Percentiles rank a stretch among this genome's conserved stretches.
Conservation (phyloP, 2,113 vertebrate species). For the Greenwoodochromis staneri region DNA sequence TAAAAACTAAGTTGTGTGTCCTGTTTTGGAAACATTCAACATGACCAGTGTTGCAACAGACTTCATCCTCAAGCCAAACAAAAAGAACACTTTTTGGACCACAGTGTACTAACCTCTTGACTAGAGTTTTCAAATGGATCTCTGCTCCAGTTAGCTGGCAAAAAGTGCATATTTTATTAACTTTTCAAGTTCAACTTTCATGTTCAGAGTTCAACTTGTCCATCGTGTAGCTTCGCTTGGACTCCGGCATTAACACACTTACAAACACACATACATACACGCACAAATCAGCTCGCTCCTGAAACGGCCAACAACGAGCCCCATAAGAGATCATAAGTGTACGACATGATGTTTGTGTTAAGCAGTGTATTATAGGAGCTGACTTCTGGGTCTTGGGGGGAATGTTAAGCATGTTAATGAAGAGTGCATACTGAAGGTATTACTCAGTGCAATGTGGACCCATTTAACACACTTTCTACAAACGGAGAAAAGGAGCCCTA, state of each 20-base stretch:
- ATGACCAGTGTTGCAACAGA: constrained; percentile 21
- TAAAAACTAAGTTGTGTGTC: not conserved
- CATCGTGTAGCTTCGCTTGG: not conserved
- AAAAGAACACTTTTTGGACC: not conserved
- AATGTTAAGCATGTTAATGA: constrained; percentile 61
- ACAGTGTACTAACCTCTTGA: not conserved
- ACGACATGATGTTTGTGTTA: constrained; percentile 58
- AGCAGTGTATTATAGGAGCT: constrained; percentile 40
- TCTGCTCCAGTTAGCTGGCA: not conserved
- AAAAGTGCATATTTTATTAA: not conserved
- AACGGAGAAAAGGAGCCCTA: not conserved
- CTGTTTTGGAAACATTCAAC: not conserved
- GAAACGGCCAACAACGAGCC: constrained; percentile 37
- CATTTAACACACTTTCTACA: constrained; percentile 42
- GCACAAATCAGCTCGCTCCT: not conserved
- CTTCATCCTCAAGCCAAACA: not conserved
- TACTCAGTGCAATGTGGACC: constrained; percentile 43
- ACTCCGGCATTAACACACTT: not conserved
- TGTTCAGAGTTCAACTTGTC: not conserved
- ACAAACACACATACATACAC: not conserved
- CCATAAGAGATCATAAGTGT: constrained; percentile 35
- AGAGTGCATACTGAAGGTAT: constrained; percentile 53
- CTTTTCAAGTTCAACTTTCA: not conserved
- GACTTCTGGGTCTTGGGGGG: constrained; percentile 51
- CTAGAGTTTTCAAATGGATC: not conserved